Base-by-base conservation (phyloP, 2,888 invertebrate species). In the Abrostola tripartita region DNA sequence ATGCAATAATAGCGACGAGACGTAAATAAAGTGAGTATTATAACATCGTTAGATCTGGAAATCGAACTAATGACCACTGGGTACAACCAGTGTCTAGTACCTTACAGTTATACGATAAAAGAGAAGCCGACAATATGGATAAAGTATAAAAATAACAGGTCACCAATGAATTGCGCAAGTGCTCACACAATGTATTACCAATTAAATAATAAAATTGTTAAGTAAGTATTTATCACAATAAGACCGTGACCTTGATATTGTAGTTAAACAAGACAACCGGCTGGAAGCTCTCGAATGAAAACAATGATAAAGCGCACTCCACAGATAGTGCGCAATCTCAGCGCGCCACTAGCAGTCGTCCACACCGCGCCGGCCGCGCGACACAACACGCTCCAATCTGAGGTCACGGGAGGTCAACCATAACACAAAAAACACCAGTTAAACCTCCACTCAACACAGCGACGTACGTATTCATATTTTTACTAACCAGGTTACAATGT, bases 311-410 rank as follows among this genome's bases (percentile, higher is more conserved):
- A 75, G 50, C 58, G 53, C 63, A 58, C 62, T 75, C 14, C 55
- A 49, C 60, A 69, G 81, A 83, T 81, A 82, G 65, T 71, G 76
- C 74, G 71, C 78, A 76, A 71, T 79, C 71, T 68, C 75, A n/a
- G 65, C 69, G 70, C 61, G 68, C 44, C 67, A 68, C 9, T 74
- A 41, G 42, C 55, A 24, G 10, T 36, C 35, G 41, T 51, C 52
- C 7, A 35, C 24, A n/a, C 12, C 37, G 59, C 56, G 41, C 14
- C 37, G 47, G 58, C 14, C 65, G 53, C 59, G 50, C 65, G 50
- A 51, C 14, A 55, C 61, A 54, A 24, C 49, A 12, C 40, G 44
- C 38, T 35, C 38, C 73, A 66, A 58, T 61, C 62, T n/a, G 55
- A 69, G 72, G 74, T 76, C 69, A 60, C 49, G 10, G 10, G 40